Conservation (phyloP, 2,888 invertebrate genomes). For the Parnassius smintheus region DNA sequence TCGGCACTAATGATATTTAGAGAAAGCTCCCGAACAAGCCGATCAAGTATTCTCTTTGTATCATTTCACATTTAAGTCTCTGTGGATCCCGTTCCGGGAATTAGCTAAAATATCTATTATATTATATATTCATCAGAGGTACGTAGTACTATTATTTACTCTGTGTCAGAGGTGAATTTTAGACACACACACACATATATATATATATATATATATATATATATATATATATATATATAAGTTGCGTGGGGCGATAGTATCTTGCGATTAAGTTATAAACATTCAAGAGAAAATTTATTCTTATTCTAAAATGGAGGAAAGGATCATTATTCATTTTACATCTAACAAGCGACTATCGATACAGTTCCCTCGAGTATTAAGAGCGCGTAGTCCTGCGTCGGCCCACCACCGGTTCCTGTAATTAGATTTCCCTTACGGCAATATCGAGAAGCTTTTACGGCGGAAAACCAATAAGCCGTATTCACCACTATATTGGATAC, state of each 20-base stretch:
- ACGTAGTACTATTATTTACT: too few species aligned
- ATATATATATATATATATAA: too few species aligned
- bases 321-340: slow-evolving; percentile 1
- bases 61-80: neutral
- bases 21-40: slow-evolving; percentile 5
- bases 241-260: too few species aligned
- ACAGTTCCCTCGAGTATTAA: neutral
- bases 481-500: slow-evolving; percentile 18
- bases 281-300: too few species aligned
- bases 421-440: slow-evolving; percentile 55
- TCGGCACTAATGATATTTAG: slow-evolving; percentile 9
- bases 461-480: slow-evolving; percentile 52
- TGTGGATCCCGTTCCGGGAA: slow-evolving; percentile 4
- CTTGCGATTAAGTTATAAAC: too few species aligned
- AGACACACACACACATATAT: too few species aligned
- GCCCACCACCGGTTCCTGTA: slow-evolving; percentile 34
- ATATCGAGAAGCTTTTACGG: slow-evolving; percentile 43
- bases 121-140: neutral
- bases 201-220: too few species aligned
- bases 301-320: too few species aligned
- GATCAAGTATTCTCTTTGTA: slow-evolving; percentile 18
- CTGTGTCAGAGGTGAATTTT: too few species aligned
- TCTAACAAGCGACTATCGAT: slow-evolving; percentile 2
- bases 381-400: slow-evolving; percentile 9
- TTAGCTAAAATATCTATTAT: slow-evolving; percentile 6